These are phyloP conservation scores for Dichetophora obliterata DNA, from an alignment of 2,888 invertebrate species.

Conservation along the genomic window DNA sequence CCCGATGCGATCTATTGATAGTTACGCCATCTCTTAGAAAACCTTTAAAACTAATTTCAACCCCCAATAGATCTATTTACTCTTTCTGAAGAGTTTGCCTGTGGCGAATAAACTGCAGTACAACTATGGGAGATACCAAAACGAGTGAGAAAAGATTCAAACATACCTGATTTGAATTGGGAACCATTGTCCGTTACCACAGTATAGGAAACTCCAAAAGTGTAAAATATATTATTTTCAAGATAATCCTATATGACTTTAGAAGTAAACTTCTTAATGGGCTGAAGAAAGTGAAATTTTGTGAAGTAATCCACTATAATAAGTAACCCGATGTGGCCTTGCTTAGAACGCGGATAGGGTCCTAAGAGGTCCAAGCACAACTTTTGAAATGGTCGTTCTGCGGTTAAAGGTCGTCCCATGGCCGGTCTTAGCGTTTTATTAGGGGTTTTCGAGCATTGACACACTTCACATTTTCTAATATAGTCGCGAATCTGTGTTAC, in stretches of 20 bases:
- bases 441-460: conserved; percentile 8
- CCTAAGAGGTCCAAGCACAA: conserved; percentile 3
- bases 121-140: conserved; percentile 37
- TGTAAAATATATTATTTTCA: conserved; percentile 38
- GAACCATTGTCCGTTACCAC: conserved; percentile 42
- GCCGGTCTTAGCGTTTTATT: neutral
- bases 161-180: conserved; percentile 41
- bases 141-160: conserved; percentile 34
- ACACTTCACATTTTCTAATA: conserved; percentile 14
- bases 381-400: conserved; percentile 16
- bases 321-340: neutral
- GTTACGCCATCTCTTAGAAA: no score
- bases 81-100: conserved; percentile 42
- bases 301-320: conserved; percentile 35
- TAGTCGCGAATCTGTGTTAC: conserved; percentile 33
- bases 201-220: conserved; percentile 43
- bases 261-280: conserved; percentile 30
- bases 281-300: conserved; percentile 38
- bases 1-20: no score
- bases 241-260: conserved; percentile 24
- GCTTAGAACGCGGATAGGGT: conserved; percentile 10
- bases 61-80: conserved; percentile 47
- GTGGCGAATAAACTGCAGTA: conserved; percentile 42
- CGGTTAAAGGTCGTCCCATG: conserved; percentile 6
- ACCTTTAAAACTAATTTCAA: no score